Evolutionary conservation across 2,113 vertebrate species (phyloP).

Genomic region (Platysternon megacephalum): DNA sequence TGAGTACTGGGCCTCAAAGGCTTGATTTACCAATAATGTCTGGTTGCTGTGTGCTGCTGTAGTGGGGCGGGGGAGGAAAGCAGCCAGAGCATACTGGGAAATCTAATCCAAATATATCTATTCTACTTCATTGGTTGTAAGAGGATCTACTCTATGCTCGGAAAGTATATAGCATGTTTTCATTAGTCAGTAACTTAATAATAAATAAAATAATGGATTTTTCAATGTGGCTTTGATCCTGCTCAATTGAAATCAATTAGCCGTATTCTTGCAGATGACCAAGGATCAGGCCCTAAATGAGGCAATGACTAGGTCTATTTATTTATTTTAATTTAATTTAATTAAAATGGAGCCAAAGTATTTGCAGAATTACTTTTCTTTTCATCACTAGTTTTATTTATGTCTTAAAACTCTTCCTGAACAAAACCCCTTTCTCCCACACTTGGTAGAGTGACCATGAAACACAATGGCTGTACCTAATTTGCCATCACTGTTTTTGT

Average conservation of each 20-base stretch:
- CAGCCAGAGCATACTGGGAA: neutral
- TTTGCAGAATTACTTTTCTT: neutral
- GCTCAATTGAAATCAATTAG: no score
- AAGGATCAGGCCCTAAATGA: neutral
- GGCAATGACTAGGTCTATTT: neutral
- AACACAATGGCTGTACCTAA: neutral
- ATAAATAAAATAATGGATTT: neutral
- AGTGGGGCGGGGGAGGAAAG: neutral
- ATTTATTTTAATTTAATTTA: neutral
- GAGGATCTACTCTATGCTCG: neutral
- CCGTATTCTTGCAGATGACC: neutral
- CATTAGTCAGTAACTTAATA: neutral
- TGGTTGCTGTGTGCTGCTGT: neutral
- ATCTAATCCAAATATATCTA: neutral
- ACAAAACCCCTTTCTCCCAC: neutral
- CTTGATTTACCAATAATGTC: accelerated
- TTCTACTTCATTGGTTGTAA: neutral
- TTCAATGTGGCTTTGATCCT: neutral
- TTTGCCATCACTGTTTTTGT: neutral
- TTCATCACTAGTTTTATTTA: neutral
- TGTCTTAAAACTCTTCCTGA: neutral
- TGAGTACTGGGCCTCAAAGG: neutral
- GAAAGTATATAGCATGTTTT: neutral
- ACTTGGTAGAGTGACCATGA: neutral
- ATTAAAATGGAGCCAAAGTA: neutral